A percentile compares a stretch with the other conserved stretches of the same genome.
Evolutionary conservation across 1,140 invertebrate genomes (phyloP).

Genomic region (Hypothenemus hampei): DNA sequence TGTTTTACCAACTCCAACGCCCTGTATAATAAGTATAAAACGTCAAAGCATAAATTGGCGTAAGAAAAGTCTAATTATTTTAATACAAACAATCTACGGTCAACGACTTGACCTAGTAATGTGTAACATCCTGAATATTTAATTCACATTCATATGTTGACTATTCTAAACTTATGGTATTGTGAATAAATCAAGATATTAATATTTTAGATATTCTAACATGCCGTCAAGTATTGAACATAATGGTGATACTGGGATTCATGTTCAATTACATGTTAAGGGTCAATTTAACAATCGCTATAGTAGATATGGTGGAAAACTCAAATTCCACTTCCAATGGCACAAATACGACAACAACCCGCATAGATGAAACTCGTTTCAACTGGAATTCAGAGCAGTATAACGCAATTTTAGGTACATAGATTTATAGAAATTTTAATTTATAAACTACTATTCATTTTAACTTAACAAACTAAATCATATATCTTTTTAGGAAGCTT

Average conservation of each 20-base stretch:
- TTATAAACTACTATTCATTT: neutral
- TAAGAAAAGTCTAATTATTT: too few species aligned
- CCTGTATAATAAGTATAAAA: too few species aligned
- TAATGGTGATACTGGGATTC: constrained; percentile 80
- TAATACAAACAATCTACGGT: too few species aligned
- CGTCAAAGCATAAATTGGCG: too few species aligned
- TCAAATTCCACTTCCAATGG: constrained; percentile 26
- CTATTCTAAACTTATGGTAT: too few species aligned
- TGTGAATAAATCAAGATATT: too few species aligned
- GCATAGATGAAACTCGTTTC: constrained; percentile 24
- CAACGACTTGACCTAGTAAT: too few species aligned
- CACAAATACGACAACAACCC: constrained; percentile 10
- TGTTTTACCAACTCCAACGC: too few species aligned
- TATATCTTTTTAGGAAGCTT: constrained; percentile 52
- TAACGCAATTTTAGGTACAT: constrained; percentile 72
- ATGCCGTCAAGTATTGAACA: constrained; percentile 73
- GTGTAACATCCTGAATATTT: too few species aligned
- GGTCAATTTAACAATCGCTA: constrained; percentile 84
- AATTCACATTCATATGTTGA: too few species aligned
- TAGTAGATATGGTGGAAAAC: constrained; percentile 75
- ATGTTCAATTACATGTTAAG: constrained; percentile 85
- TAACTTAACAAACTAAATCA: neutral
- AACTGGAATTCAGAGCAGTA: constrained; percentile 49
- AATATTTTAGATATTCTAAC: constrained; percentile 50
- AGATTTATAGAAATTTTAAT: constrained; percentile 2